Evolutionary conservation across 2,888 invertebrate species (phyloP), one percentile per base, ranked within the genome.

Genomic region (Linhomoeus sp.): DNA sequence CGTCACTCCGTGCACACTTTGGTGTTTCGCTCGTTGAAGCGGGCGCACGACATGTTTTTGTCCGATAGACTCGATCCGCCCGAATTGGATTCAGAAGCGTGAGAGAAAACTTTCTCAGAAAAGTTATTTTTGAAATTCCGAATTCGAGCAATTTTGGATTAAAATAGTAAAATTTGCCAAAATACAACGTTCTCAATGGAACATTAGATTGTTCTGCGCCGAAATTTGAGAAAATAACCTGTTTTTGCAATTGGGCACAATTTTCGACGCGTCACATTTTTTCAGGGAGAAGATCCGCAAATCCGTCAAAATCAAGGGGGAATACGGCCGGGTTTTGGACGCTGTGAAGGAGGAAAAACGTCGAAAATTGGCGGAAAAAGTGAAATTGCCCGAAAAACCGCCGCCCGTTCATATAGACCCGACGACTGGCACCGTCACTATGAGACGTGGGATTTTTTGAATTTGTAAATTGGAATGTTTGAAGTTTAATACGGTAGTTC

Each of bases 41-140:
- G 97, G 61, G 87, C 90, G 1, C 92, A 94, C 66, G 97, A 97
- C 68, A 82, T 92, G 80, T 97, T 94, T 67, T 72, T 90, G 42
- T 77, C 82, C 17, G 87, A 90, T 66, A 87, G 90, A 65, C 80
- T 81, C 24, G 70, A 76, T 51, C 69, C 87, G 46, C 87, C 90
- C 3, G 77, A 81, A 45, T 74, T 79, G 39, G 86, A 90, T 66
- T 79, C 81, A 46, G 75, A 75, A 64, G 55, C 54, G 60, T 61
- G 26, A 48, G 49, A 49, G n/a, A n/a, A n/a, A n/a, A n/a, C n/a
- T n/a, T n/a, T n/a, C n/a, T n/a, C n/a, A n/a, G n/a, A n/a, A n/a
- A n/a, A n/a, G n/a, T n/a, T n/a, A n/a, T n/a, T n/a, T n/a, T n/a
- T n/a, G n/a, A n/a, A n/a, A n/a, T n/a, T n/a, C n/a, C n/a, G n/a